These are phyloP conservation scores for Cyanistes caeruleus DNA, from an alignment of 2,113 vertebrate genomes.

Conservation along the genomic window DNA sequence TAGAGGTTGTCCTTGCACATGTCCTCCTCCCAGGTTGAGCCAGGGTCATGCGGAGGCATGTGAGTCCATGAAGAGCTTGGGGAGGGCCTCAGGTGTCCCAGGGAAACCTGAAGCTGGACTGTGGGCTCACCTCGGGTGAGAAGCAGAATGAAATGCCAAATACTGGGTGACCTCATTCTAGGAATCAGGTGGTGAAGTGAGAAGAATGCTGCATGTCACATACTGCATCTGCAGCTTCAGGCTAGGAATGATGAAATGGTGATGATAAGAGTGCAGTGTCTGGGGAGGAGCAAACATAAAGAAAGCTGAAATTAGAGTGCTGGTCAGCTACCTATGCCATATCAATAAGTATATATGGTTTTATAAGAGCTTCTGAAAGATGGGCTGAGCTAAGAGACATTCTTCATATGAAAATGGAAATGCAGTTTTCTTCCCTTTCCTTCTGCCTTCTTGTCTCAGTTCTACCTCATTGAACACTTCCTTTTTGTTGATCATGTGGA, in stretches of 20 bases:
- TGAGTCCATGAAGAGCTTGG: background rate
- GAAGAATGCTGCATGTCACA: background rate
- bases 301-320: background rate
- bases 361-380: background rate
- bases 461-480: background rate
- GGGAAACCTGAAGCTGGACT: background rate
- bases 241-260: background rate
- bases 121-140: rapidly evolving
- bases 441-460: background rate
- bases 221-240: background rate
- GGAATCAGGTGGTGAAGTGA: background rate
- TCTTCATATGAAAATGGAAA: background rate
- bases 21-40: background rate
- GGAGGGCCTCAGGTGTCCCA: background rate
- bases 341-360: background rate
- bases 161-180: background rate
- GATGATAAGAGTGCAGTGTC: background rate
- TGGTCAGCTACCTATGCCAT: background rate
- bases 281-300: background rate
- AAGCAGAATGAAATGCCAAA: background rate
- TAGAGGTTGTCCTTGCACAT: background rate
- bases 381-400: background rate
- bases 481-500: background rate
- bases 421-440: background rate
- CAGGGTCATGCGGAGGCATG: rapidly evolving